A percentile compares a stretch with the other conserved stretches of the same genome.
Conservation (phyloP, 2,113 vertebrate species). For the Cranoglanis bouderius region DNA sequence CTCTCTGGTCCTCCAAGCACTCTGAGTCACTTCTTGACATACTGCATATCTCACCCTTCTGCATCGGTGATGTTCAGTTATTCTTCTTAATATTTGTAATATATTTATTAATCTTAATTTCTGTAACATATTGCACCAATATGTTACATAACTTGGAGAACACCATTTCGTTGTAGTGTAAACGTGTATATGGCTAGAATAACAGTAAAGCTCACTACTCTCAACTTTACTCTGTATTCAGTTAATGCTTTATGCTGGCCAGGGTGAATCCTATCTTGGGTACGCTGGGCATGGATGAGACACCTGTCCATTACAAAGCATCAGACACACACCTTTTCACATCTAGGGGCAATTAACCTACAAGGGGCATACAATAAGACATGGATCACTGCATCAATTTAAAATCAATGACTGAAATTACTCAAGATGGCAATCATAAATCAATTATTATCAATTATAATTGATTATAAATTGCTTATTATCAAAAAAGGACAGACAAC, state of each 20-base stretch:
- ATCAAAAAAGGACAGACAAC: background rate
- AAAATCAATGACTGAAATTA: background rate
- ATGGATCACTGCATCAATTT: background rate
- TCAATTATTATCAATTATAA: background rate
- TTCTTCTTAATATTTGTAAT: background rate
- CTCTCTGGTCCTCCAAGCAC: background rate
- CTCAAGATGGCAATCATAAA: background rate
- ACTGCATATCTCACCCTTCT: background rate
- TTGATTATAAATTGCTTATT: background rate
- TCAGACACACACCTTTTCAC: too few relatives aligned
- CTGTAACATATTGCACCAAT: background rate
- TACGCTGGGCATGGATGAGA: background rate
- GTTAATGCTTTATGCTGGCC: background rate
- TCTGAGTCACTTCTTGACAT: conserved; percentile 7
- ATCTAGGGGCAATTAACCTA: background rate
- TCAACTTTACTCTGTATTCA: background rate
- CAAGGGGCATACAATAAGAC: background rate
- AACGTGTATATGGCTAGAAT: background rate
- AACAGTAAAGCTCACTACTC: background rate
- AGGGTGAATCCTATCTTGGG: background rate
- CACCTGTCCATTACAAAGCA: background rate
- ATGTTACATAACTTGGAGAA: background rate
- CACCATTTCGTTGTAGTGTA: background rate
- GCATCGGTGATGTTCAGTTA: background rate
- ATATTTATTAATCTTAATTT: background rate